These are phyloP conservation scores for Proteles cristata DNA, from an alignment of 2,113 vertebrate species.

Conservation along the genomic window DNA sequence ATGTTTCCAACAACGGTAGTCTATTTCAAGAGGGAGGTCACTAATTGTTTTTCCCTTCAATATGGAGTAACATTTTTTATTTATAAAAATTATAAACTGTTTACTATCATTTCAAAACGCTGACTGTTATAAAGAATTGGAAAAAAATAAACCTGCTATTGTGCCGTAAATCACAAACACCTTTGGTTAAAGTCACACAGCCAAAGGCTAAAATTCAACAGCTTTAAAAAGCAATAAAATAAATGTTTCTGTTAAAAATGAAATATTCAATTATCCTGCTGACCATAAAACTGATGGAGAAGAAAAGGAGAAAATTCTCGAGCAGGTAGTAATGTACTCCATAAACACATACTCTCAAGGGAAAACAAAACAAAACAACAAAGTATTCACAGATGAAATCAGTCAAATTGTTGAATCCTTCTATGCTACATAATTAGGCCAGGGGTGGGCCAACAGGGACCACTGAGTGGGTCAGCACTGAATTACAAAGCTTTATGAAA, in stretches of 20 bases:
- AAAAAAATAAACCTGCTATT: slow-evolving; percentile 55
- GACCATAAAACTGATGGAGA: not conserved
- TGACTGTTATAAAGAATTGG: slow-evolving; percentile 70
- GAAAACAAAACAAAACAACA: not conserved
- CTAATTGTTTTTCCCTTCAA: slow-evolving; percentile 52
- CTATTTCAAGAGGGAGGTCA: not conserved
- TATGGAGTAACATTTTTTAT: slow-evolving; percentile 74
- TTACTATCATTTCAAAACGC: slow-evolving; percentile 68
- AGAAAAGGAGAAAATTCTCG: not conserved
- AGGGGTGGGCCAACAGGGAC: not conserved
- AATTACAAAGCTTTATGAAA: not conserved
- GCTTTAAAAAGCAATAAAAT: slow-evolving; percentile 58
- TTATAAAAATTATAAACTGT: slow-evolving; percentile 58
- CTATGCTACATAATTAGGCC: not conserved
- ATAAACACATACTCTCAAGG: not conserved
- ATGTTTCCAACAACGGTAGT: not conserved
- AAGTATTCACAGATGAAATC: not conserved
- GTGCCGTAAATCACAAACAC: slow-evolving; percentile 54
- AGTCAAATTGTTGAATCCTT: not conserved
- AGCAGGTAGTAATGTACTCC: not conserved
- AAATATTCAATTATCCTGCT: not conserved
- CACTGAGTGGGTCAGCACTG: not conserved
- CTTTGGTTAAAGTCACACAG: slow-evolving; percentile 62
- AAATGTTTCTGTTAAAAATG: not conserved
- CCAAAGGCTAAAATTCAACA: slow-evolving; percentile 62